These are phyloP conservation scores for Rhadinocentrus ornatus DNA, from an alignment of 2,797 vertebrate species.

Conservation along the genomic window DNA sequence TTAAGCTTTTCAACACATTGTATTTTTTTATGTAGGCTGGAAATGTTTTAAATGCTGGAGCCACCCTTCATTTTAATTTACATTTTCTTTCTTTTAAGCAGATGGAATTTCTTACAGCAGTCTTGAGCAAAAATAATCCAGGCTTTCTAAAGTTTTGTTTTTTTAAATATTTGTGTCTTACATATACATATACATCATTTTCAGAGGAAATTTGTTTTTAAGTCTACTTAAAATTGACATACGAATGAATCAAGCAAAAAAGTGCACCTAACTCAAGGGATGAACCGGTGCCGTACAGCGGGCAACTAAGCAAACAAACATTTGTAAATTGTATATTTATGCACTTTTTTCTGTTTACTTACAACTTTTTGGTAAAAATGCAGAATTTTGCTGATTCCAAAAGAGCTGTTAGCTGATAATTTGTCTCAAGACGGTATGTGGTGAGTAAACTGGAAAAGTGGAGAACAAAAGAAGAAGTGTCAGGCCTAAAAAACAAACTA, in stretches of 20 bases:
- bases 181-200: too few species aligned
- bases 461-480: too few species aligned
- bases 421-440: too few species aligned
- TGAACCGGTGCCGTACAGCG: background rate
- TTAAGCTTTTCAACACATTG: constrained; percentile 32
- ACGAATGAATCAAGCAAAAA: background rate
- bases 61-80: background rate
- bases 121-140: background rate
- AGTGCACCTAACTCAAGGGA: background rate
- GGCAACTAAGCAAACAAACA: too few species aligned
- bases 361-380: too few species aligned
- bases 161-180: too few species aligned
- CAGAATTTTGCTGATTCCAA: too few species aligned
- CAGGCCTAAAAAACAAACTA: too few species aligned
- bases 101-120: background rate
- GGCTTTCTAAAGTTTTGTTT: background rate
- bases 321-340: too few species aligned
- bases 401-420: too few species aligned
- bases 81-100: background rate
- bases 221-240: background rate
- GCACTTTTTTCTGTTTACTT: too few species aligned
- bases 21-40: constrained; percentile 24
- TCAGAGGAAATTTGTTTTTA: background rate
- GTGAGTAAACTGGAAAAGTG: too few species aligned
- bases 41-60: constrained; percentile 28